A percentile compares a stretch with the other conserved stretches of the same genome.
These are phyloP conservation scores for Alexandromys fortis DNA, from an alignment of 2,113 vertebrate species.

Conservation along the genomic window DNA sequence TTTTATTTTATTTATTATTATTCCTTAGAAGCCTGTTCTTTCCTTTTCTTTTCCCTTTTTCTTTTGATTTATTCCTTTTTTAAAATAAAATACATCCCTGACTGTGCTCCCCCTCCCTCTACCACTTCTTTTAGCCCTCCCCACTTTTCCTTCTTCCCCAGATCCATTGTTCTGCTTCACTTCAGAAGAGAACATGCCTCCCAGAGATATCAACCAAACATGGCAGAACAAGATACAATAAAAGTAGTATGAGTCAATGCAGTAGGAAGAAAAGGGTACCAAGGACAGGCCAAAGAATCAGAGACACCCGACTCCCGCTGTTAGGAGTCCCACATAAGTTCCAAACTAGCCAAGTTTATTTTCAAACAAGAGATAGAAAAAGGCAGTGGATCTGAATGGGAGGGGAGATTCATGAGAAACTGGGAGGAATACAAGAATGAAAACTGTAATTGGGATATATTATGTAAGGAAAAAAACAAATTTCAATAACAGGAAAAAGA, in stretches of 20 bases:
- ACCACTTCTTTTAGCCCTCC: background rate
- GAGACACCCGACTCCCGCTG: background rate
- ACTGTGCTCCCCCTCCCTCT: background rate
- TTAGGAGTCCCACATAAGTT: background rate
- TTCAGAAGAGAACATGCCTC: background rate
- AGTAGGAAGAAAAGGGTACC: background rate
- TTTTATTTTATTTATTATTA: background rate
- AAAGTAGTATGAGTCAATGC: background rate
- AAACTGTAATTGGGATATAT: background rate
- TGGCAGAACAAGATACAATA: background rate
- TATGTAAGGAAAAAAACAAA: background rate
- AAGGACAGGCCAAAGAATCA: background rate
- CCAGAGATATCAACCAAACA: background rate
- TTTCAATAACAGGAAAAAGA: background rate
- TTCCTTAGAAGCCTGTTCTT: background rate
- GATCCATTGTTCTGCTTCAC: background rate
- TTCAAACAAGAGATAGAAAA: background rate
- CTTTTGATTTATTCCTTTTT: background rate
- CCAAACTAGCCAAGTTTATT: background rate
- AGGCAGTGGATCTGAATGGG: background rate
- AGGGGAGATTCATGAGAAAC: background rate
- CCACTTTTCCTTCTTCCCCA: background rate
- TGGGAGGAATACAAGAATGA: too few relatives aligned
- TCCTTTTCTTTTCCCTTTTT: background rate
- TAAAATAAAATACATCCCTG: background rate